phyloP scores from a whole-genome alignment of 2,113 vertebrate genomes.

The Corythaeola cristata region DNA sequence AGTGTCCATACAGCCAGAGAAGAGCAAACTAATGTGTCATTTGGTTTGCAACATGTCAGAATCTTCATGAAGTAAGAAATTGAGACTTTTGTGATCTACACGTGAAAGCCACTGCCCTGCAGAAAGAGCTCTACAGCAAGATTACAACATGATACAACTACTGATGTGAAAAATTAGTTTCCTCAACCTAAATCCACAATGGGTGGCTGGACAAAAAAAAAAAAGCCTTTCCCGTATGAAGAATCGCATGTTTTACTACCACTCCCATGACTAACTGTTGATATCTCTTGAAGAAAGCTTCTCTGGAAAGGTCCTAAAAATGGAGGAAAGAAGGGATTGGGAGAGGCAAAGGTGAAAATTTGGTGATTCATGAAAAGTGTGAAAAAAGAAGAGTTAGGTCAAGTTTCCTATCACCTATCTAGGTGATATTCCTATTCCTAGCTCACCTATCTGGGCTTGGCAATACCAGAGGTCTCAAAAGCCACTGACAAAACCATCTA shows the following conservation, averaged over 20 bases:
- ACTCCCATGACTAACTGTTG: not conserved
- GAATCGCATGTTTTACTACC: not conserved
- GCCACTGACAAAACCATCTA: not conserved
- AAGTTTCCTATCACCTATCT: not conserved
- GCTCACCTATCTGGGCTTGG: not conserved
- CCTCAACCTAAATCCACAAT: not conserved
- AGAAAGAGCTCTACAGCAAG: not conserved
- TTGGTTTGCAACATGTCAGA: not conserved
- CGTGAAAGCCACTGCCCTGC: not conserved
- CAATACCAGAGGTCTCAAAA: not conserved
- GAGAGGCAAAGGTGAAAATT: not conserved
- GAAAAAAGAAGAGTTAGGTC: not conserved
- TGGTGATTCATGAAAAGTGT: not conserved
- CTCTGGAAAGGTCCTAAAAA: not conserved
- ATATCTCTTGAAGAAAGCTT: not conserved
- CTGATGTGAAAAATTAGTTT: not conserved
- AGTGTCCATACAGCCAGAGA: not conserved
- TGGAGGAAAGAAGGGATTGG: not conserved
- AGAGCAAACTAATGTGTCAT: not conserved
- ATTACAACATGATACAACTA: not conserved
- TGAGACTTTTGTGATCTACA: not conserved
- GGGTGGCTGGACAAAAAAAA: not conserved
- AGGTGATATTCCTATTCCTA: not conserved
- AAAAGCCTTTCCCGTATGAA: not conserved
- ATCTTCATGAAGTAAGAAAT: not conserved